Conservation (phyloP, 2,888 invertebrate species). For the Byasa hedistus region DNA sequence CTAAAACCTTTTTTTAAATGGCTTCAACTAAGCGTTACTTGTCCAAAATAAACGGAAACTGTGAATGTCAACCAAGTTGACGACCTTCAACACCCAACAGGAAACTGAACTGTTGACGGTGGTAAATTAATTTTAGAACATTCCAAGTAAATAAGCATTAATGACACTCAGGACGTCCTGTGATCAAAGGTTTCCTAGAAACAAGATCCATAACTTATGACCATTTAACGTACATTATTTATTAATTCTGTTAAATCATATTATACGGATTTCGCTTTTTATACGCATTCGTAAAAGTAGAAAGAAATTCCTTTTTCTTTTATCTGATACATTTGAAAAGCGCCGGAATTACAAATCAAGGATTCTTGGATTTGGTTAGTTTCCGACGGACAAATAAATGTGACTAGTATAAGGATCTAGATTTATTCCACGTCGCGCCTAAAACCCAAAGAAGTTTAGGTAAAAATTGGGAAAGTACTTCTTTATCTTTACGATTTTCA, state of each 20-base stretch:
- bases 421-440: not conserved
- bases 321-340: not conserved
- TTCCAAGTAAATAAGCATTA: constrained; percentile 27
- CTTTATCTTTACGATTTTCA: not conserved
- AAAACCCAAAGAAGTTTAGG: not conserved
- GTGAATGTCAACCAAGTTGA: constrained; percentile 5
- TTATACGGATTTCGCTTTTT: too few relatives aligned
- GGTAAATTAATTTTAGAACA: constrained; percentile 23
- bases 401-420: not conserved
- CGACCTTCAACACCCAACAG: constrained; percentile 19
- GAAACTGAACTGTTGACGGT: constrained; percentile 17
- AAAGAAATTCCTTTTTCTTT: not conserved
- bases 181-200: constrained; percentile 26
- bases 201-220: constrained; percentile 5
- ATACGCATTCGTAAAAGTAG: too few relatives aligned
- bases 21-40: not conserved
- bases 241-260: not conserved
- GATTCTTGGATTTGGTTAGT: not conserved
- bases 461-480: not conserved
- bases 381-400: not conserved
- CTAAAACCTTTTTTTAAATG: too few relatives aligned
- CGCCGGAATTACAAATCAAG: not conserved
- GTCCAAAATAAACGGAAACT: not conserved
- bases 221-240: constrained; percentile 1
- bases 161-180: constrained; percentile 23